Evolutionary conservation across 2,113 vertebrate genomes (phyloP).

Genomic region (Ictidomys tridecemlineatus): DNA sequence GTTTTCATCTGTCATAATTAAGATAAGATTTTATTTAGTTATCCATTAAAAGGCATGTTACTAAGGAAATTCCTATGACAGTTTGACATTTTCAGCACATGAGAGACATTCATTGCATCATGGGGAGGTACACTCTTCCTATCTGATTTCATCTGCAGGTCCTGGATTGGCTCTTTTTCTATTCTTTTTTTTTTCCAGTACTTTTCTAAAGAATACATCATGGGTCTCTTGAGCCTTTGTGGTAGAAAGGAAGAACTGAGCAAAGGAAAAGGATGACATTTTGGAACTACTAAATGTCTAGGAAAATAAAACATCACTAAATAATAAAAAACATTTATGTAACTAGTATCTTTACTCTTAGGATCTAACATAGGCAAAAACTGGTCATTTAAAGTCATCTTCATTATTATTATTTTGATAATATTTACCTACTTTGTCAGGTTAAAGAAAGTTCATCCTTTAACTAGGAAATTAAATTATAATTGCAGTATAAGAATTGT

Average conservation of each 20-base stretch:
- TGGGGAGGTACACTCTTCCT: not conserved
- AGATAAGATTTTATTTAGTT: not conserved
- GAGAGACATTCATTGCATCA: not conserved
- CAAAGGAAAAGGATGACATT: not conserved
- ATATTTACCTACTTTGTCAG: constrained; percentile 14
- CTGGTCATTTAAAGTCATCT: constrained; percentile 43
- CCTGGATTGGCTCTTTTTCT: not conserved
- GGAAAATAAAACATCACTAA: constrained; percentile 27
- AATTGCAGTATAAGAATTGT: not conserved
- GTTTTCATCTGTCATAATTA: not conserved
- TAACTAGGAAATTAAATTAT: not conserved
- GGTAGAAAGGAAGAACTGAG: not conserved
- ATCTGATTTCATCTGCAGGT: not conserved
- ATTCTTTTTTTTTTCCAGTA: not conserved
- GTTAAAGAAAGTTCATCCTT: constrained; percentile 7
- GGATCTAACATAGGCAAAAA: not conserved
- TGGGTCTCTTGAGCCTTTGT: not conserved
- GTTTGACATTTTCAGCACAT: not conserved
- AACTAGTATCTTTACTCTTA: not conserved
- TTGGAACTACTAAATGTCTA: not conserved
- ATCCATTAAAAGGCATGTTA: not conserved
- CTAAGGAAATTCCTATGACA: not conserved
- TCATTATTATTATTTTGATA: constrained; percentile 21
- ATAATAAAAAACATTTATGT: constrained; percentile 2
- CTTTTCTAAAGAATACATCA: not conserved